Percentiles rank a stretch among this genome's conserved stretches.
Evolutionary conservation across 64 coral and sea anemone genomes (phyloP).

Genomic region (Pocillopora verrucosa): DNA sequence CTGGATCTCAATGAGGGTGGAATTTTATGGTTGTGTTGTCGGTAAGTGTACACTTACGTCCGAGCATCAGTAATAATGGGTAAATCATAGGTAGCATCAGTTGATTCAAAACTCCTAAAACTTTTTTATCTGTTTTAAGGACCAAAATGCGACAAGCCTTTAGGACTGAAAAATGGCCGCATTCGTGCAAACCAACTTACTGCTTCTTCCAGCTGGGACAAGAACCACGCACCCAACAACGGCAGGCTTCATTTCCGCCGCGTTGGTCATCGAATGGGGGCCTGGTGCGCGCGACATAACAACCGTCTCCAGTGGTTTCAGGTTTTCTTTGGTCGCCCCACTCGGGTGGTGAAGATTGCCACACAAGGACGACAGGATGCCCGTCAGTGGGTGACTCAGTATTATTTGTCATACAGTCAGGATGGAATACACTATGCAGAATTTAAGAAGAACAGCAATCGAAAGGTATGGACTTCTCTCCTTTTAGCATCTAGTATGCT

Average conservation of each 20-base stretch:
- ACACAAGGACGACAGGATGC: slow-evolving; percentile 79
- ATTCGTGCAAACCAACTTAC: slow-evolving; percentile 52
- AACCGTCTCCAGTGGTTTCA: slow-evolving; percentile 78
- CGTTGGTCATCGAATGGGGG: slow-evolving; percentile 30
- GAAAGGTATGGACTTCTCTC: slow-evolving; percentile 53
- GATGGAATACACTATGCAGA: slow-evolving; percentile 70
- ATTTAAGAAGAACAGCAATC: slow-evolving; percentile 53
- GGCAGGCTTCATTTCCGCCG: slow-evolving; percentile 62
- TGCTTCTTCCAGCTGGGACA: slow-evolving; percentile 75
- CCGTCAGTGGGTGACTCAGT: slow-evolving; percentile 77
- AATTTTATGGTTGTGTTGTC: slow-evolving; percentile 84
- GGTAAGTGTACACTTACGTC: slow-evolving; percentile 24
- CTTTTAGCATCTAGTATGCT: not conserved
- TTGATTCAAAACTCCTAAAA: not conserved
- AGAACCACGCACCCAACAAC: slow-evolving; percentile 54
- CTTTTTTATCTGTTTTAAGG: slow-evolving; percentile 32
- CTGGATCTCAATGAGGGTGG: slow-evolving; percentile 86
- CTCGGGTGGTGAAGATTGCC: slow-evolving; percentile 67
- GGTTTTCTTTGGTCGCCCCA: slow-evolving; percentile 52
- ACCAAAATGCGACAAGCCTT: slow-evolving; percentile 63
- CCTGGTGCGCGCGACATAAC: slow-evolving; percentile 74
- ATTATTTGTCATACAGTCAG: slow-evolving; percentile 63
- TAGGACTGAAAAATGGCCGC: slow-evolving; percentile 68
- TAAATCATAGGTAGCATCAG: no score
- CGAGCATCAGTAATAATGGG: not conserved